A percentile compares a stretch with the other conserved stretches of the same genome.
Conservation (phyloP, 2,797 vertebrate species). For the Leptatherina wallacei region DNA sequence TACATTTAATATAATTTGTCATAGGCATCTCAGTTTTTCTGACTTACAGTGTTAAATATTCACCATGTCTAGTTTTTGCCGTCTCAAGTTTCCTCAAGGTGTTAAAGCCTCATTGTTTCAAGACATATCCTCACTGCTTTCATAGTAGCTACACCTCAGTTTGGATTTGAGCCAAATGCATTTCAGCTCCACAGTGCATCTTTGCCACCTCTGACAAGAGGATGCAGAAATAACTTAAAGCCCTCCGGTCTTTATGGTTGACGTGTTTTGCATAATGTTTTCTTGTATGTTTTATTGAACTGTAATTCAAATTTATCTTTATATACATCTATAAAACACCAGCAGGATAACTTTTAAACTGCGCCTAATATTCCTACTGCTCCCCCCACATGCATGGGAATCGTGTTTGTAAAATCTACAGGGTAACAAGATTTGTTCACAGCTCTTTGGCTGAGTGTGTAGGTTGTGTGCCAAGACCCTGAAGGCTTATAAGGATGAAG, state of each 20-base stretch:
- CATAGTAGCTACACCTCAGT: background rate
- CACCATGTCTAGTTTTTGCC: background rate
- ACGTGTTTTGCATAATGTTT: constrained; percentile 24
- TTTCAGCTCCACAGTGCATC: background rate
- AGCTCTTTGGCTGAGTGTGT: constrained; percentile 39
- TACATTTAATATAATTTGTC: no score
- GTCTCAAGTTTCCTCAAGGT: background rate
- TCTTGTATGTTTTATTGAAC: constrained; percentile 2
- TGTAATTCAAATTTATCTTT: constrained; percentile 34
- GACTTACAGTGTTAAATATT: no score
- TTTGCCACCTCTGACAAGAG: no score
- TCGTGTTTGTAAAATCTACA: constrained; percentile 36
- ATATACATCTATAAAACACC: constrained; percentile 37
- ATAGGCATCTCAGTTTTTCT: no score
- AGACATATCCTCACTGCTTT: background rate
- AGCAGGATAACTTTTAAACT: constrained; percentile 29
- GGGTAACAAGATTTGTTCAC: constrained; percentile 34
- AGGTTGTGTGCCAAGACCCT: constrained; percentile 34
- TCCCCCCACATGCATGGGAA: background rate
- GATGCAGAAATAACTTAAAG: constrained; percentile 1
- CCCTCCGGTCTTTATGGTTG: constrained; percentile 19
- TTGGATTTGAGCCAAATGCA: background rate
- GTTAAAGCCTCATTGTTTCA: background rate
- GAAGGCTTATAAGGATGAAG: constrained; percentile 49
- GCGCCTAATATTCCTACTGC: constrained; percentile 15